Evolutionary conservation across 2,888 invertebrate genomes (phyloP), one percentile per base, ranked within the genome.

Genomic region (Molanna angustata): DNA sequence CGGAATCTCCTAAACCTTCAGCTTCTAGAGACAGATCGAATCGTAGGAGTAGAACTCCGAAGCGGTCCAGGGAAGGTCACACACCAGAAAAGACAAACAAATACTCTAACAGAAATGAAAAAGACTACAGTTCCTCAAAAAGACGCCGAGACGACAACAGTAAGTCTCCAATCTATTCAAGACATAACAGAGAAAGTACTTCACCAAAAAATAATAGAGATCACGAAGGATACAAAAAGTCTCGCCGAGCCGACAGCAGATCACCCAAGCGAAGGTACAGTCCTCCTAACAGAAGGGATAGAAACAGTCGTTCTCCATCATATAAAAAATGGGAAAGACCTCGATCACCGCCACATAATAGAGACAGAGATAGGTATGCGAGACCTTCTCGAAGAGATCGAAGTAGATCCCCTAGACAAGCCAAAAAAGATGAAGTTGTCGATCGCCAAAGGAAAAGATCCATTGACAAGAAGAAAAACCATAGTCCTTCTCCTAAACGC

Each of bases 251-350:
- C 21, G 49, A 53, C 22, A 49, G 54, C 45, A 49, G 56, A 50
- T 42, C 59, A n/a, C 61, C 61, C 4, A 62, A 64, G 48, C 62
- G 62, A 22, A 64, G 63, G 18, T 64, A 64, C n/a, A 67, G 64
- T 20, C 62, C 66, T 13, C 35, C 18, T 55, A 60, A 11, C 62
- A 58, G 49, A 37, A 64, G 64, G 52, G 40, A 60, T 11, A 62
- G 63, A 48, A 63, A 64, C 53, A 69, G 68, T 51, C 64, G 65
- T 43, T 70, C 69, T 6, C 65, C 65, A 0, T 65, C 64, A 2
- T 63, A 64, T 21, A 65, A 63, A 63, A 59, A 52, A 61, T 61
- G 40, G 64, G 64, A 48, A 66, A 67, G 4, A 18, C 20, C 13
- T 20, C 31, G 37, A 14, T 49, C 54, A 17, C 61, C 62, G 1